These are phyloP conservation scores for Dromas ardeola DNA, from an alignment of 2,113 vertebrate species.

Conservation along the genomic window DNA sequence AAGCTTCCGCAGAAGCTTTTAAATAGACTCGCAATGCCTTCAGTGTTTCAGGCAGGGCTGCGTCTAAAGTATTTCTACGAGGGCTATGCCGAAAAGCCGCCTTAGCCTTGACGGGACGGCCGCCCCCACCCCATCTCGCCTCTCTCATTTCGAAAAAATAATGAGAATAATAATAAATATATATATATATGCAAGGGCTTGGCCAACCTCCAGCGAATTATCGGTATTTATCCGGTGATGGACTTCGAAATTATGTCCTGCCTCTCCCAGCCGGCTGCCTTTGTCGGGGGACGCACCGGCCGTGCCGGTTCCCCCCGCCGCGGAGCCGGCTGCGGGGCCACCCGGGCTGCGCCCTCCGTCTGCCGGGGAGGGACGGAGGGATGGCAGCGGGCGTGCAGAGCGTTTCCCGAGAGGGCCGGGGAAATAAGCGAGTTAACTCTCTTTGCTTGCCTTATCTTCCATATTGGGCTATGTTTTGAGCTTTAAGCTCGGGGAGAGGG, in stretches of 20 bases:
- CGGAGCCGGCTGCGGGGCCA: background rate
- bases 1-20: background rate
- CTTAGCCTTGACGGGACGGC: background rate
- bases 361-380: background rate
- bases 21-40: background rate
- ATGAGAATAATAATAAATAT: background rate
- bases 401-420: background rate
- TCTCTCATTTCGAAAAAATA: background rate
- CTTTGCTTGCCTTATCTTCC: background rate
- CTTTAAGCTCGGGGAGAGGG: background rate
- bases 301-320: background rate
- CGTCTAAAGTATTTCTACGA: background rate
- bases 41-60: background rate
- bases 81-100: background rate
- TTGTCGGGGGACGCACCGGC: background rate
- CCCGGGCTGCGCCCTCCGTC: background rate
- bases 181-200: background rate
- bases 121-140: background rate
- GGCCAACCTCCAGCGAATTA: background rate
- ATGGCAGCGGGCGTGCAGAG: background rate
- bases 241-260: background rate
- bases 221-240: background rate
- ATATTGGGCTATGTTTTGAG: slow-evolving; percentile 17
- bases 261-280: background rate
- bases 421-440: background rate